These are phyloP conservation scores for Sylvia atricapilla DNA, from an alignment of 2,113 vertebrate species.

Conservation along the genomic window DNA sequence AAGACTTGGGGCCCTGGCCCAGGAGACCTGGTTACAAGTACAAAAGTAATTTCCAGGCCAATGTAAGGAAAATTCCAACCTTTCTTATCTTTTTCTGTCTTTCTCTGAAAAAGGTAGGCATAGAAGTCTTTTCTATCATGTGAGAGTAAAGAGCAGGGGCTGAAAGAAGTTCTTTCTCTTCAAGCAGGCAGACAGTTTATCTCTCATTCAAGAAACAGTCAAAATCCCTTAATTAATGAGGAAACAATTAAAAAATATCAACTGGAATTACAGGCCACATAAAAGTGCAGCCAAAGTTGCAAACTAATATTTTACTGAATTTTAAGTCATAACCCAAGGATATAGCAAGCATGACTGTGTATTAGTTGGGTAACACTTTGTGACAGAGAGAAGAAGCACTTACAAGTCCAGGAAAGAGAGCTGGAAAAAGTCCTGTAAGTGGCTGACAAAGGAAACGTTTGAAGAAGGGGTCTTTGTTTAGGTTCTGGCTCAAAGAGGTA, in stretches of 20 bases:
- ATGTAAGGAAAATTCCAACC: neutral
- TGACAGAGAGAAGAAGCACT: neutral
- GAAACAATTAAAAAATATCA: neutral
- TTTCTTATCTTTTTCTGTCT: neutral
- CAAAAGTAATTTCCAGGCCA: neutral
- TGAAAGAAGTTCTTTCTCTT: neutral
- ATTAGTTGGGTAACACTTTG: neutral
- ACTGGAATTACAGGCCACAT: neutral
- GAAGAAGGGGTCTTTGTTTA: neutral
- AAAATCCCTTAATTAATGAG: neutral
- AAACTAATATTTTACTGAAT: neutral
- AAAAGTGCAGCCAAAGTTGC: neutral
- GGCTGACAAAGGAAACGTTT: neutral
- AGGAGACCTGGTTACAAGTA: neutral
- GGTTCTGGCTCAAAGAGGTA: neutral
- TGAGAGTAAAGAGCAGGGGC: neutral
- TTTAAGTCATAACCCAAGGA: neutral
- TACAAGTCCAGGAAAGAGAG: neutral
- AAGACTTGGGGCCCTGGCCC: fast-evolving
- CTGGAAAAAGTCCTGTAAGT: neutral
- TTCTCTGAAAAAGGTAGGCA: neutral
- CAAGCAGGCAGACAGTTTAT: neutral
- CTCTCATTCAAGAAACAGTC: neutral
- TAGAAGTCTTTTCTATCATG: neutral
- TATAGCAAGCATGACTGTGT: neutral